Base-by-base conservation (phyloP, 1,140 invertebrate genomes). In the Brachionus asplanchnoidis region DNA sequence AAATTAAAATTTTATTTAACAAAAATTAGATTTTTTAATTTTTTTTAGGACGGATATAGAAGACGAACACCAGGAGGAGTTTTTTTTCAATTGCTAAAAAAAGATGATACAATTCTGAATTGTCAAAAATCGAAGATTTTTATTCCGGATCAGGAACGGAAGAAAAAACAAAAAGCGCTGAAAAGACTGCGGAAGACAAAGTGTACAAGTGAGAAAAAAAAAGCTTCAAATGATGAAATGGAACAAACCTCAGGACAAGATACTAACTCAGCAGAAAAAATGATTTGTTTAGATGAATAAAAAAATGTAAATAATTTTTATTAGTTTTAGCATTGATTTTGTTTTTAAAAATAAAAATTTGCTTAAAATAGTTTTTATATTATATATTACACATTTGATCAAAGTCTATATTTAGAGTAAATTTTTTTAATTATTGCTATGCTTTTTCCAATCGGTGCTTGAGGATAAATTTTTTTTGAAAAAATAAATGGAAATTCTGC, bases 31-130 rank as follows among this genome's bases (percentile, higher is more conserved):
- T 42, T 56, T 36, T 75, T 75, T 8, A 23, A 42, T 26, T n/a
- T 42, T n/a, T 42, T 44, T 80, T 9, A 94, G 93, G 94, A 95
- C 91, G 93, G 93, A 80, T 93, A 92, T 42, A 91, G 94, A 80
- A 91, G 94, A 85, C 91, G 95, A 87, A 95, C 94, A 23, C 92
- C 94, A 0, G 95, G 95, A 5, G 95, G 95, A 60, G 92, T 95
- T 85, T 95, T 93, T 88, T 91, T 96, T 9, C 94, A 93, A 88
- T 89, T 96, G 14, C 88, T 95, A 23, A 95, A 95, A 90, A 91
- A 92, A 87, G 93, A 95, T 87, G 79, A 82, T 12, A 82, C 53
- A 65, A 65, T 82, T 65, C 53, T 82, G 1, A 82, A 66, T 23
- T 82, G 79, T 68, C 79, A 82, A 82, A 53, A 40, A 44, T 42